Conservation (phyloP, 2,797 vertebrate genomes). For the Anguilla marmorata region DNA sequence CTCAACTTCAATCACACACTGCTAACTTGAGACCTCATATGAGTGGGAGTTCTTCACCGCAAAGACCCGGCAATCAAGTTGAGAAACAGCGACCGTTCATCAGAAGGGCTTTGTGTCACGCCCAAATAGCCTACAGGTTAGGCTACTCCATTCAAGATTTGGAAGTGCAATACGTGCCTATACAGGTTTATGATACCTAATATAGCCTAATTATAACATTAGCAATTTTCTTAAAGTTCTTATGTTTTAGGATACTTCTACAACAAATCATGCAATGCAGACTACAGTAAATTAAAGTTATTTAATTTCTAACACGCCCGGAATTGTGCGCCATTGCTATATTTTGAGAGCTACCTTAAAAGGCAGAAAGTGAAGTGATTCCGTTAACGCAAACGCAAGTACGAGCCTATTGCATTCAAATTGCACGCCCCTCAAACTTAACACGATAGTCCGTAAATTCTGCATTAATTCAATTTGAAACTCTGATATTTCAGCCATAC, state of each 20-base stretch:
- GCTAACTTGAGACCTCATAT: conserved; percentile 28
- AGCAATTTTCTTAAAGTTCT: background rate
- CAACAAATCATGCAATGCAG: background rate
- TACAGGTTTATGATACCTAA: background rate
- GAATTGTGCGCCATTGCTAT: background rate
- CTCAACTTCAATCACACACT: conserved; percentile 52
- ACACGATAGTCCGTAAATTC: background rate
- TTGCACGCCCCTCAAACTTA: background rate
- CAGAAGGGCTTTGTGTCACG: conserved; percentile 58
- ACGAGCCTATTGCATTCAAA: background rate
- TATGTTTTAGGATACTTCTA: background rate
- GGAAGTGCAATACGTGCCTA: background rate
- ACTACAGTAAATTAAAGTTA: background rate
- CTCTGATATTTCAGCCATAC: background rate
- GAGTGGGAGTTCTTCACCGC: conserved; percentile 17
- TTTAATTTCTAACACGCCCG: background rate
- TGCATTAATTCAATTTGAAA: background rate
- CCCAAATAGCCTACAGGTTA: conserved; percentile 39
- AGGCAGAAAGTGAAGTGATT: background rate
- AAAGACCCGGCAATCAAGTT: conserved; percentile 26
- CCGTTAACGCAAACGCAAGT: background rate
- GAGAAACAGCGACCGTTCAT: conserved; percentile 46
- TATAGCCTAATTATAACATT: background rate
- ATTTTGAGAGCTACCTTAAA: background rate
- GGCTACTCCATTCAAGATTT: background rate